Conservation (phyloP, 2,888 invertebrate genomes). For the Actias luna region DNA sequence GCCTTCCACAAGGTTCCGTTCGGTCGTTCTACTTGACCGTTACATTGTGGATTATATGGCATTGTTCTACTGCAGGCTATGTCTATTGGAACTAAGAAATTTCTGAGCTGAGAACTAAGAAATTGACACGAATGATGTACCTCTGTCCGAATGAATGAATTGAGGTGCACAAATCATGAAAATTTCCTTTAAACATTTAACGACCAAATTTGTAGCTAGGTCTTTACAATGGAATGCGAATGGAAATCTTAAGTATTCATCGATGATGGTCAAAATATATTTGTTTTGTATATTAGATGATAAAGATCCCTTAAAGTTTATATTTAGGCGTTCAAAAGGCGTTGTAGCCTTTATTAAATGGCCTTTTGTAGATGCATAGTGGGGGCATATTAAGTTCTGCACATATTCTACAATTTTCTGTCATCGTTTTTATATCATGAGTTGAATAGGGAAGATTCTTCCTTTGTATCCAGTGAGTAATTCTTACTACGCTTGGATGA, state of each 20-base stretch:
- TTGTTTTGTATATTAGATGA: slow-evolving; percentile 16
- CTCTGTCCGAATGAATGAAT: slow-evolving; percentile 3
- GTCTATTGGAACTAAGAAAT: background rate
- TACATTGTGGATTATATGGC: slow-evolving; percentile 15
- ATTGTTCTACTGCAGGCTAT: slow-evolving; percentile 14
- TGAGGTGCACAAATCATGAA: slow-evolving; percentile 7
- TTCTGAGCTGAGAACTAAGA: too few relatives aligned
- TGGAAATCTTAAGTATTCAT: slow-evolving; percentile 29
- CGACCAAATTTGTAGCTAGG: slow-evolving; percentile 3
- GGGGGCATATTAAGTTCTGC: background rate
- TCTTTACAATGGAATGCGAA: slow-evolving; percentile 23
- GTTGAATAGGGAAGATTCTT: too few relatives aligned
- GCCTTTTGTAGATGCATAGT: background rate
- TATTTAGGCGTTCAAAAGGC: background rate
- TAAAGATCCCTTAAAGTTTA: background rate
- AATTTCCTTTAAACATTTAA: slow-evolving; percentile 5
- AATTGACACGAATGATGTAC: background rate
- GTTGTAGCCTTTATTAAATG: background rate
- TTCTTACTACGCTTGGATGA: too few relatives aligned
- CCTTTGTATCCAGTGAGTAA: too few relatives aligned
- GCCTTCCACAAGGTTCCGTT: slow-evolving; percentile 29
- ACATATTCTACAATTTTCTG: background rate
- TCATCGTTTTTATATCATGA: too few relatives aligned
- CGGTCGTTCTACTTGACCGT: slow-evolving; percentile 23
- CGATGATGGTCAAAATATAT: slow-evolving; percentile 26